phyloP scores from a whole-genome alignment of 1,140 invertebrate species.

The Pollicipes pollicipes region DNA sequence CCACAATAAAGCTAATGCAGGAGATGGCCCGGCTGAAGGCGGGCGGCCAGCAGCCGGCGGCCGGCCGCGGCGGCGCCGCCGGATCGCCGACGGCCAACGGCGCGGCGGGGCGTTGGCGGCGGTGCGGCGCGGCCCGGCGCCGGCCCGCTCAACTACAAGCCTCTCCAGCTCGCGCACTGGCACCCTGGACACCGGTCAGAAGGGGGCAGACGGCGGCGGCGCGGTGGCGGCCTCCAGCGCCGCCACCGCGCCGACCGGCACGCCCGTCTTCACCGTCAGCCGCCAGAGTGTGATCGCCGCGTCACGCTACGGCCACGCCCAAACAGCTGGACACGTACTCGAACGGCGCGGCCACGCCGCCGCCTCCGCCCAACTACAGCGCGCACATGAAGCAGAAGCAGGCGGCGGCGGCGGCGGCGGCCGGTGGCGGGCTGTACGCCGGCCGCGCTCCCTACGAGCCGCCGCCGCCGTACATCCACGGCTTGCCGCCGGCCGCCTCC shows the following conservation, averaged over 20 bases:
- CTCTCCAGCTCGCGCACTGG: neutral
- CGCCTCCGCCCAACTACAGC: constrained; percentile 5
- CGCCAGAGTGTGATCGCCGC: constrained; percentile 43
- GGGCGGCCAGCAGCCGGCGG: neutral
- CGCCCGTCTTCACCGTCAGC: neutral
- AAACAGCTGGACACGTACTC: constrained; percentile 32
- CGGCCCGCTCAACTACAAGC: constrained; percentile 3
- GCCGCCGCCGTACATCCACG: constrained; percentile 19
- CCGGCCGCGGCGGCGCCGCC: neutral
- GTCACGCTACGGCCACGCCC: constrained; percentile 53
- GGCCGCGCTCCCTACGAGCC: constrained; percentile 28
- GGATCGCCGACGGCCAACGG: neutral
- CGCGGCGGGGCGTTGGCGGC: neutral
- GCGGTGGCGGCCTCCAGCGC: neutral
- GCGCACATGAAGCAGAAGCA: neutral
- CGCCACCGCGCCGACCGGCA: neutral
- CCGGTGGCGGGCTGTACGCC: constrained; percentile 19
- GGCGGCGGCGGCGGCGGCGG: neutral
- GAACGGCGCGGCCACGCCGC: constrained; percentile 7
- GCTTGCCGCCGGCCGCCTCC: constrained; percentile 16
- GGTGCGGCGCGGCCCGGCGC: neutral
- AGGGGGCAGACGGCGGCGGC: neutral
- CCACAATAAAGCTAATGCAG: neutral
- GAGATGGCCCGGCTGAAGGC: neutral
- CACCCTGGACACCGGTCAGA: neutral